These are phyloP conservation scores for Plectrocnemia conspersa DNA, from an alignment of 1,140 invertebrate species.

Conservation along the genomic window DNA sequence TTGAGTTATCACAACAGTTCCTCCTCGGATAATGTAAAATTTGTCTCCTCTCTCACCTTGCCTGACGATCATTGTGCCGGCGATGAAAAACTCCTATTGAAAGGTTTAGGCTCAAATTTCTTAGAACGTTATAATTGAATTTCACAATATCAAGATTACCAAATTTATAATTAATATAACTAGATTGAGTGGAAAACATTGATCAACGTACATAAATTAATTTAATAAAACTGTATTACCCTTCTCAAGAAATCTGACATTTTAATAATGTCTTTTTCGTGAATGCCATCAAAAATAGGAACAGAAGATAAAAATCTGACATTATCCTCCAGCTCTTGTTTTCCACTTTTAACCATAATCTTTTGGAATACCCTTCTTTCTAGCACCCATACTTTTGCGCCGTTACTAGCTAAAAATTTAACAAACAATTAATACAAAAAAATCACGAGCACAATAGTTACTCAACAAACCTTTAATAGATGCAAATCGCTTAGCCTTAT, in stretches of 20 bases:
- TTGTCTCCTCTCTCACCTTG: conserved; percentile 93
- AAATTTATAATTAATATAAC: too few species aligned
- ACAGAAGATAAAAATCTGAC: conserved; percentile 81
- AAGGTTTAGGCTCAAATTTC: too few species aligned
- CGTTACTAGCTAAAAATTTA: conserved; percentile 62
- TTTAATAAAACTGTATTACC: too few species aligned
- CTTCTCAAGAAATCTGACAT: conserved; percentile 87
- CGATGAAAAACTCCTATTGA: conserved; percentile 76
- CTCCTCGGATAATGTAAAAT: conserved; percentile 93
- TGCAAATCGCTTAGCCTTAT: conserved; percentile 86
- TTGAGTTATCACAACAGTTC: conserved; percentile 76
- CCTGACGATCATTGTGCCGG: conserved; percentile 81
- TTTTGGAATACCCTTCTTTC: conserved; percentile 81
- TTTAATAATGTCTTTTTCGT: conserved; percentile 75
- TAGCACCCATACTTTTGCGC: conserved; percentile 82
- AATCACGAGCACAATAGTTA: too few species aligned
- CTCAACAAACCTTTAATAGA: conserved; percentile 73
- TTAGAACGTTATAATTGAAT: too few species aligned
- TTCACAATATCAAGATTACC: too few species aligned
- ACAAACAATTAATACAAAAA: conserved; percentile 12
- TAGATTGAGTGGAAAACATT: too few species aligned
- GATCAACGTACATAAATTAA: too few species aligned
- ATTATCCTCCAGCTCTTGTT: conserved; percentile 75
- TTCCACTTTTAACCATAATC: conserved; percentile 79
- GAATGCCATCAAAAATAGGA: conserved; percentile 74